Conservation (phyloP, 2,888 invertebrate genomes). For the Aspidapion aeneum region DNA sequence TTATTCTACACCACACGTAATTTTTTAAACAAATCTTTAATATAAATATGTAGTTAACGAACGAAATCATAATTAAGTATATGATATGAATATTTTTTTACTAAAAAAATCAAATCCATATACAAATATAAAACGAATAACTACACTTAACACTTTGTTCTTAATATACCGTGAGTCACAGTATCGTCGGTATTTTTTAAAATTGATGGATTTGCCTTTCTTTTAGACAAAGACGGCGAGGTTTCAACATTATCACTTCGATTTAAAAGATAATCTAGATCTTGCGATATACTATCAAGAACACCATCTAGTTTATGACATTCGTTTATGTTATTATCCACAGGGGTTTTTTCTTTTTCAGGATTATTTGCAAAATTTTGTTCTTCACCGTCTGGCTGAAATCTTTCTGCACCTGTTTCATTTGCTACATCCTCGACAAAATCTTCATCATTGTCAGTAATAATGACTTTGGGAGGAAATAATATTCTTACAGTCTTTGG, state of each 20-base stretch:
- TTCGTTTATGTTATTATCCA: neutral
- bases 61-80: no score
- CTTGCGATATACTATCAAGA: slow-evolving; percentile 76
- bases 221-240: neutral
- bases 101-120: neutral
- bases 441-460: slow-evolving; percentile 34
- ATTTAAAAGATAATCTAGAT: slow-evolving; percentile 78
- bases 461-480: slow-evolving; percentile 31
- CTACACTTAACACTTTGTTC: neutral
- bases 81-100: neutral
- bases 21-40: no score
- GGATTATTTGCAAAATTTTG: neutral
- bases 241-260: slow-evolving; percentile 43
- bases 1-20: no score
- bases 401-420: slow-evolving; percentile 27
- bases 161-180: neutral
- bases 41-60: no score
- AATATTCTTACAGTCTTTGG: slow-evolving; percentile 22
- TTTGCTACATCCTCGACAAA: slow-evolving; percentile 28
- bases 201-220: neutral
- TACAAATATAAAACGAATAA: neutral
- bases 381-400: slow-evolving; percentile 37
- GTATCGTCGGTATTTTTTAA: neutral
- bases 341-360: neutral
- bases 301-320: slow-evolving; percentile 54